Conservation (phyloP, 2,888 invertebrate genomes). For the Dromius quadrimaculatus region DNA sequence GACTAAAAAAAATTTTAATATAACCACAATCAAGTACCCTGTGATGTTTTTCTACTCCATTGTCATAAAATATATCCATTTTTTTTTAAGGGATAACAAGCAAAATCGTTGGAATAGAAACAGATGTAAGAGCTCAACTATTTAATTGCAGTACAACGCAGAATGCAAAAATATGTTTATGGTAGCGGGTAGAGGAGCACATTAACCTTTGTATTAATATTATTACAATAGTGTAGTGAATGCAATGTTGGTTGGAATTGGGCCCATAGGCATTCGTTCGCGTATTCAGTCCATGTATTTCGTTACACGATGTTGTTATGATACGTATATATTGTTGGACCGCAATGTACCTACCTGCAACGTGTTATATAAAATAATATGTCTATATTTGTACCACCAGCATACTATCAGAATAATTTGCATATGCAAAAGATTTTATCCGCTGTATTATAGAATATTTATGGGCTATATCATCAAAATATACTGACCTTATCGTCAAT, state of each 20-base stretch:
- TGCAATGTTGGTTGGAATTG: constrained; percentile 26
- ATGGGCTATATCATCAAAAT: no score
- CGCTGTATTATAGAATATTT: no score
- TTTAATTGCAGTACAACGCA: neutral
- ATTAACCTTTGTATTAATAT: constrained; percentile 40
- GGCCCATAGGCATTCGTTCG: constrained; percentile 32
- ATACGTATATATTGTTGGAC: constrained; percentile 34
- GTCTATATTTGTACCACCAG: constrained; percentile 11
- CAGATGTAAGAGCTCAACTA: neutral
- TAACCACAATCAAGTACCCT: no score
- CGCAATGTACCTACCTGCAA: constrained; percentile 21
- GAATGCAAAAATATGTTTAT: constrained; percentile 27
- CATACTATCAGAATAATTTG: constrained; percentile 11
- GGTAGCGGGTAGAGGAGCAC: constrained; percentile 11
- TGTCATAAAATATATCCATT: neutral
- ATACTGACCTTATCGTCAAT: no score
- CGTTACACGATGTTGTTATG: constrained; percentile 25
- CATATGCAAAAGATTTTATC: no score
- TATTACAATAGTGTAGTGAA: constrained; percentile 15
- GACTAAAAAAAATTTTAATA: no score
- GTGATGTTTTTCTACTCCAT: no score
- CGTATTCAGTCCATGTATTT: constrained; percentile 20
- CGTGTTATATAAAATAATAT: constrained; percentile 36
- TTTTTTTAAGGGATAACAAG: neutral
- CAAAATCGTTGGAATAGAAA: neutral